Conservation (phyloP, 2,888 invertebrate genomes). For the Agrotis clavis region DNA sequence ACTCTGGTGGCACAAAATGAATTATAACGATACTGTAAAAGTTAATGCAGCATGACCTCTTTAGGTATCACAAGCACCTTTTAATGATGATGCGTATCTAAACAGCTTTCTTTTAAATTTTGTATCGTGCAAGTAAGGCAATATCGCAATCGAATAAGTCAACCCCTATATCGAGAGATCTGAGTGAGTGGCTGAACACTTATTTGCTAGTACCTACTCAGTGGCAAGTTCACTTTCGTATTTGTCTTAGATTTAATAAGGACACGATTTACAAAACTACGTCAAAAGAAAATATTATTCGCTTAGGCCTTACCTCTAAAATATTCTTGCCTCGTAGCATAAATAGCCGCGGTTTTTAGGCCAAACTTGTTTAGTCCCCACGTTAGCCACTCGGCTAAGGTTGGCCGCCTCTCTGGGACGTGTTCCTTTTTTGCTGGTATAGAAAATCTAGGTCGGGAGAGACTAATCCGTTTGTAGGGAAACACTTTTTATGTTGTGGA, state of each 20-base stretch:
- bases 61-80: no score
- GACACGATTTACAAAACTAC: background rate
- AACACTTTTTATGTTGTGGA: slow-evolving; percentile 21
- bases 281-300: background rate
- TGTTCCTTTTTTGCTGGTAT: slow-evolving; percentile 28
- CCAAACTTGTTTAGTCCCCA: slow-evolving; percentile 19
- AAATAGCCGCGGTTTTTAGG: slow-evolving; percentile 37
- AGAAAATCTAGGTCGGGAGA: slow-evolving; percentile 38
- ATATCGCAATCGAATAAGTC: no score
- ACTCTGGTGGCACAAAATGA: no score
- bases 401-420: slow-evolving; percentile 17
- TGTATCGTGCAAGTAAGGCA: background rate
- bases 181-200: no score
- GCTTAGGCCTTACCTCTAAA: background rate
- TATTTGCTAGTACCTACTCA: no score
- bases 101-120: background rate
- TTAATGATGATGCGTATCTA: no score
- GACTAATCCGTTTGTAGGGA: slow-evolving; percentile 12
- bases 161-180: no score
- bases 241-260: background rate
- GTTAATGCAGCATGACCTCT: background rate
- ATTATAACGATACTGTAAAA: background rate
- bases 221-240: background rate
- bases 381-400: slow-evolving; percentile 16
- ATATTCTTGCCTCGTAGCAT: slow-evolving; percentile 6